phyloP scores from a whole-genome alignment of 2,888 invertebrate species.

The Drosophila mercatorum region DNA sequence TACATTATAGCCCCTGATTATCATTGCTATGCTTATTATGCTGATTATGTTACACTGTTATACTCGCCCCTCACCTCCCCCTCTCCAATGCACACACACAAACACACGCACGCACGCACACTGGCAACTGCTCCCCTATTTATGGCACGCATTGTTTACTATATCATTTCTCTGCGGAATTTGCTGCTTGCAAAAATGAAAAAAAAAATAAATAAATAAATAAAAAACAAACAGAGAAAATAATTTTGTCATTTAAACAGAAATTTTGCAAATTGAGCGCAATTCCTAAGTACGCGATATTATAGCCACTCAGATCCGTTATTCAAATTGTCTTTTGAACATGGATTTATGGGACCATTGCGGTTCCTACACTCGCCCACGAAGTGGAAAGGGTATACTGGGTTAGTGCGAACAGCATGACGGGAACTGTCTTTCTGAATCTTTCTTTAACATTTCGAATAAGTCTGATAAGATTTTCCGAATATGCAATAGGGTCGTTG shows the following conservation, averaged over 20 bases:
- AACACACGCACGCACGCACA: background rate
- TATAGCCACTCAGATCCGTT: background rate
- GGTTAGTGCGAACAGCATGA: too few species aligned
- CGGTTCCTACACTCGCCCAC: background rate
- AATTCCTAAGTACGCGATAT: background rate
- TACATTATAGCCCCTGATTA: slow-evolving; percentile 56
- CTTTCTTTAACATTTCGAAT: too few species aligned
- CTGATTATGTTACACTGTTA: slow-evolving; percentile 42
- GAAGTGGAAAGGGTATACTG: background rate
- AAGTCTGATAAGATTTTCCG: too few species aligned
- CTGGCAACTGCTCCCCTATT: background rate
- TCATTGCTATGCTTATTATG: slow-evolving; percentile 43
- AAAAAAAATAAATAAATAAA: background rate
- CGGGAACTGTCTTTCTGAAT: too few species aligned
- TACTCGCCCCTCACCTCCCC: too few species aligned
- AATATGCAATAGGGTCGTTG: too few species aligned
- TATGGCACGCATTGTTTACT: slow-evolving; percentile 4
- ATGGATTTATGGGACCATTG: background rate
- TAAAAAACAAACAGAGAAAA: background rate
- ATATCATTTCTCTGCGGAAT: slow-evolving; percentile 22
- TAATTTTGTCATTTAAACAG: slow-evolving; percentile 16
- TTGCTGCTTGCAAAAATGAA: slow-evolving; percentile 3
- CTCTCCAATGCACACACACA: background rate
- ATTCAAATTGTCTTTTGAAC: slow-evolving; percentile 3
- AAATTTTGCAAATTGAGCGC: slow-evolving; percentile 12